These are phyloP conservation scores for Osmoderma eremita DNA, from an alignment of 2,888 invertebrate genomes.

Conservation along the genomic window DNA sequence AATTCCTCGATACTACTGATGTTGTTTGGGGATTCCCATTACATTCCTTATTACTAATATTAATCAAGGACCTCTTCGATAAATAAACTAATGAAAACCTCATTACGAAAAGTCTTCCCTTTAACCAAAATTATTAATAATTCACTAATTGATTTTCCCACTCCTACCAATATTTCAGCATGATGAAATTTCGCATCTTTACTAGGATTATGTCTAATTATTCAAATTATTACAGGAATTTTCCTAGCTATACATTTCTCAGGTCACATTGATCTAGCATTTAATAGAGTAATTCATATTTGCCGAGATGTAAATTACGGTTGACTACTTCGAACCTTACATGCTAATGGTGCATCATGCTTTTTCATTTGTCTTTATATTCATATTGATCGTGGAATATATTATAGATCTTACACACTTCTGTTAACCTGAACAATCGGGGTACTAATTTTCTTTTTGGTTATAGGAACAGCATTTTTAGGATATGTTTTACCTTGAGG, in stretches of 20 bases:
- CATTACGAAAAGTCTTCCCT: no score
- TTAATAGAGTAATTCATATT: conserved; percentile 75
- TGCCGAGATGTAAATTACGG: conserved; percentile 77
- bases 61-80: no score
- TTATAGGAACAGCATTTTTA: conserved; percentile 79
- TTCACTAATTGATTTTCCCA: conserved; percentile 70
- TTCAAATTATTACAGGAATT: conserved; percentile 75
- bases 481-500: conserved; percentile 83
- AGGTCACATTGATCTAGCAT: conserved; percentile 71
- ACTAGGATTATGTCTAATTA: conserved; percentile 71
- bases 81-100: no score
- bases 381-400: conserved; percentile 59
- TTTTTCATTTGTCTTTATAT: conserved; percentile 77
- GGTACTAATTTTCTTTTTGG: conserved; percentile 72
- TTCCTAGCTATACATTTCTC: conserved; percentile 78
- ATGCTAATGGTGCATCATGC: conserved; percentile 78
- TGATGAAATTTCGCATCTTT: conserved; percentile 79
- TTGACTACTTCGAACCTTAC: conserved; percentile 73
- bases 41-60: no score
- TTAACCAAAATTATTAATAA: conserved; percentile 70
- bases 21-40: no score
- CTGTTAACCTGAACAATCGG: conserved; percentile 72
- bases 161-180: conserved; percentile 70
- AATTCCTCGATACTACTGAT: no score
- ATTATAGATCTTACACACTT: no score